Evolutionary conservation across 1,140 invertebrate genomes (phyloP), one percentile per base, ranked within the genome.

Genomic region (Helicoverpa armigera): DNA sequence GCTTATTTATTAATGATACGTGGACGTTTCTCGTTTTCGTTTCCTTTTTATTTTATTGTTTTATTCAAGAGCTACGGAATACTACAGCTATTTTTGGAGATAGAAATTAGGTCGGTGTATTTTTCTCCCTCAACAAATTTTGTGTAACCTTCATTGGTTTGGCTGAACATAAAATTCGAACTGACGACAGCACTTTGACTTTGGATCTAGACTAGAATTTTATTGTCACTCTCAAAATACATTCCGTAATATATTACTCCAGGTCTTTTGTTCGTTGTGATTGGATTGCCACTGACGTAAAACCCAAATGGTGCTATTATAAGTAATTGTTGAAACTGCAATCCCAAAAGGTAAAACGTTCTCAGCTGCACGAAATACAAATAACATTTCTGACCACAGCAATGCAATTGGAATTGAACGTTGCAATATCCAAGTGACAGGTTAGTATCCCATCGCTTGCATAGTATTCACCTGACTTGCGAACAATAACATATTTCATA

Each of bases 41-140:
- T 79, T 79, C 76, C 65, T 58, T 70, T 70, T 69, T 79, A 79
- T 79, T 79, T 79, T 70, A 79, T 79, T 79, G 76, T 79, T 69
- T 79, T 79, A 79, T 79, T 79, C 65, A 69, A 65, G 14, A 58
- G 70, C n/a, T 74, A 69, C 11, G 50, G 23, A 50, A 56, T 50
- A 31, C 31, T 67, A 31, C 31, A 14, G 23, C 31, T 70, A 70
- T 79, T 69, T 79, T 70, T 79, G 53, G 50, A 53, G 14, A 29
- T 53, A 53, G 60, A 54, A 77, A 54, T 77, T 77, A 65, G 61
- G 61, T 67, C 23, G 50, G n/a, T 16, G 18, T 67, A 14, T 75
- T 18, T 61, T 61, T 58, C 14, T 35, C 14, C 4, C 7, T 53
- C 23, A 29, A 18, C 43, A 53, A 35, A 51, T 69, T 48, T 18